phyloP scores from a whole-genome alignment of 2,888 invertebrate genomes.

The Drosophila multiciliata region DNA sequence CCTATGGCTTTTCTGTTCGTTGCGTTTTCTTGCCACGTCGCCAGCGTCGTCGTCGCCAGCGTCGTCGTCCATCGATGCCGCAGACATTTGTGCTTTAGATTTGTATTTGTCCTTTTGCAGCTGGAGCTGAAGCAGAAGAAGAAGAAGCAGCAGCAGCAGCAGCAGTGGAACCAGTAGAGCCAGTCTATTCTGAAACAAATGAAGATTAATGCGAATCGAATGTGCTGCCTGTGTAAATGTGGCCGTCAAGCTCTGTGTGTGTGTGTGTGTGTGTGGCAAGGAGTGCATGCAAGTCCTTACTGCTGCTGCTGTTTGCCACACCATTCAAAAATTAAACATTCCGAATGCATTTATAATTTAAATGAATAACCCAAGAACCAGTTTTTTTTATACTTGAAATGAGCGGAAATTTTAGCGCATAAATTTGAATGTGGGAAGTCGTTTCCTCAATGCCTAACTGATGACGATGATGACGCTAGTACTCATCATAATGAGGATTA shows the following conservation, averaged over 20 bases:
- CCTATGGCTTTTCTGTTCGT: conserved; percentile 81
- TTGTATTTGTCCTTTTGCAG: conserved; percentile 78
- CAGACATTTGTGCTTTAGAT: conserved; percentile 79
- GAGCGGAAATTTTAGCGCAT: conserved; percentile 79
- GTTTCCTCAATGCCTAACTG: conserved; percentile 40
- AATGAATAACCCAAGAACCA: conserved; percentile 74
- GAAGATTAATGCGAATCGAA: conserved; percentile 81
- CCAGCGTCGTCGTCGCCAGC: conserved; percentile 23
- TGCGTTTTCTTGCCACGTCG: conserved; percentile 70
- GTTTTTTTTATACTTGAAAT: conserved; percentile 63
- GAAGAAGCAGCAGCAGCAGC: conserved; percentile 9
- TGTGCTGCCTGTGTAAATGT: conserved; percentile 77
- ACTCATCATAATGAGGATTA: conserved; percentile 22
- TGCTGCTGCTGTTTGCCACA: conserved; percentile 46
- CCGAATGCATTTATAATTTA: conserved; percentile 82
- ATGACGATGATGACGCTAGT: conserved; percentile 20
- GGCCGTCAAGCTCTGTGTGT: conserved; percentile 43
- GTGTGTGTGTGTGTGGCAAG: conserved; percentile 9
- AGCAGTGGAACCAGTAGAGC: conserved; percentile 42
- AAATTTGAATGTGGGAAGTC: conserved; percentile 69
- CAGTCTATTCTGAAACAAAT: conserved; percentile 81
- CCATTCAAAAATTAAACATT: conserved; percentile 81
- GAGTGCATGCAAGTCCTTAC: conserved; percentile 23
- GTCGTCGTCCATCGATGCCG: conserved; percentile 72
- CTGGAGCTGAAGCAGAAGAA: conserved; percentile 28